Base-by-base conservation (phyloP, 2,888 invertebrate species). In the Aspidapion aeneum region DNA sequence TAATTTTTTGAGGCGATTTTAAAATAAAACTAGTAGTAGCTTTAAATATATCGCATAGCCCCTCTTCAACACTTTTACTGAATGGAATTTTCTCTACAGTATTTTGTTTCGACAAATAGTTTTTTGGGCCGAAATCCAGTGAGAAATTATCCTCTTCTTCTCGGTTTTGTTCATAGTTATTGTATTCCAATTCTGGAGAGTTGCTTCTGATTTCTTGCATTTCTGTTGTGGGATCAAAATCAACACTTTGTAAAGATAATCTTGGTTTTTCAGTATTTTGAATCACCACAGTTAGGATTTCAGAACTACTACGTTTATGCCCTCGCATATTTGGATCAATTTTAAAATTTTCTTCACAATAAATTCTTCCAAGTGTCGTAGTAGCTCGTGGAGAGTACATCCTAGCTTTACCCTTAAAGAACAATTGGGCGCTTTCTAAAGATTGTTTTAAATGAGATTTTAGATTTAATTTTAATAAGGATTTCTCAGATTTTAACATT, bases 331-430 rank as follows among this genome's bases (percentile, higher is more conserved):
- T 52, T 17, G 52, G 18, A 12, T 35, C 12, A 7, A 63, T 58
- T 35, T 63, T 58, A 51, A 51, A 49, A 58, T 63, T 62, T 18
- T 66, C 62, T 17, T 69, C 66, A 16, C 21, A 54, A 60, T 73
- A 73, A 64, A 73, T 73, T 21, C 63, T 67, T 1, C 73, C 72
- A 1, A 73, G 61, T 19, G 72, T 70, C 16, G 61, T 57, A 18
- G 66, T 49, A 9, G 22, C 18, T 35, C 56, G 62, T 9, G 66
- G 65, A 18, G 65, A 65, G 21, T 65, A 67, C 12, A 59, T 35
- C 18, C 65, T 59, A 18, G 63, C 59, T 60, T 63, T 65, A 21
- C 59, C 57, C 12, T 57, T 55, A 50, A 63, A 61, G 12, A 57
- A 55, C 2, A 58, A 21, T 49, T 60, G 56, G 18, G 63, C 16